A percentile compares a stretch with the other conserved stretches of the same genome.
Evolutionary conservation across 2,888 invertebrate species (phyloP).

Genomic region (Acrocyrtus sp.): DNA sequence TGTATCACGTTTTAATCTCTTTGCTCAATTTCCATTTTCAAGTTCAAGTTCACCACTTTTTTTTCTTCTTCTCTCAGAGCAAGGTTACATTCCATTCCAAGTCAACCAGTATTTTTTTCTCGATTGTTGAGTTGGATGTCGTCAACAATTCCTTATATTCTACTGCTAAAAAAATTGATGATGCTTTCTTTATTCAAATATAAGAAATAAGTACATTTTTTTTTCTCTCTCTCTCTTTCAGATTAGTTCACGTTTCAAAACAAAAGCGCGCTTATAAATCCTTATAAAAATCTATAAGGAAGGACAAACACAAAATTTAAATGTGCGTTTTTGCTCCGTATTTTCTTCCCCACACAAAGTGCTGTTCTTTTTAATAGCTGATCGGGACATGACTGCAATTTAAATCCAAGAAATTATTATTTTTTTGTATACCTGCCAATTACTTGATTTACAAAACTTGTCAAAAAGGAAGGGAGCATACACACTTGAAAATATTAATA

Average conservation of each 20-base stretch:
- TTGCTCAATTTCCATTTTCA: constrained; percentile 6
- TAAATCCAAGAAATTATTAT: too few species aligned
- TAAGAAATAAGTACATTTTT: too few species aligned
- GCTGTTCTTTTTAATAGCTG: too few species aligned
- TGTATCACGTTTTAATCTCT: not conserved
- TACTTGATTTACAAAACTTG: not conserved
- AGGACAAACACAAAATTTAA: too few species aligned
- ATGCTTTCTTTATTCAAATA: constrained; percentile 13
- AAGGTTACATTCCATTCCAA: constrained; percentile 47
- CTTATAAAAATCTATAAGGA: not conserved
- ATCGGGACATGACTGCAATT: too few species aligned
- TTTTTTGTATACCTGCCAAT: constrained; percentile 2
- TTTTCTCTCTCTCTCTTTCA: not conserved
- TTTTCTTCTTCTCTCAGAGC: constrained; percentile 33
- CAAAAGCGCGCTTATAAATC: not conserved
- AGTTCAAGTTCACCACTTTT: constrained; percentile 12
- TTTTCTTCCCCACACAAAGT: too few species aligned
- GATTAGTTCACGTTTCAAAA: not conserved
- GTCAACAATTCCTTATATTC: constrained; percentile 19
- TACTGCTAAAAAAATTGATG: not conserved
- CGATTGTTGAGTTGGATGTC: constrained; percentile 36
- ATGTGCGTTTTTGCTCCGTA: too few species aligned
- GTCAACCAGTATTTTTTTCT: constrained; percentile 35
- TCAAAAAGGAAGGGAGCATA: not conserved
- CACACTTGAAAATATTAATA: too few species aligned